These are phyloP conservation scores for Halictus quadricinctus DNA, from an alignment of 2,888 invertebrate genomes.

Conservation along the genomic window DNA sequence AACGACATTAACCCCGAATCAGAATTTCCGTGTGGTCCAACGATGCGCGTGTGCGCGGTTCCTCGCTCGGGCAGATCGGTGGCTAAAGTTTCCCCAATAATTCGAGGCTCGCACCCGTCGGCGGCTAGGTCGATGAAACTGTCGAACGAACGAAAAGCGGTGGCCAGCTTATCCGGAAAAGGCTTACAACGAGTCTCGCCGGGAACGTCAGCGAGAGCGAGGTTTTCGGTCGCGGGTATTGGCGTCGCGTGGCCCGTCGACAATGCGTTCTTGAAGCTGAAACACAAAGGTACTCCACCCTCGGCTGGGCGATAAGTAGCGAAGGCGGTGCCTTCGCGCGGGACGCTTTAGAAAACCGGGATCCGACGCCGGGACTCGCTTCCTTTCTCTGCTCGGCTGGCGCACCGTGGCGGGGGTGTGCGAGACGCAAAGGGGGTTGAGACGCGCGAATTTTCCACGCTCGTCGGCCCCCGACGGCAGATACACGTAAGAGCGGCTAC, in stretches of 20 bases:
- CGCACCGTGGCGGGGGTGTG: not conserved
- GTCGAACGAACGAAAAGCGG: not conserved
- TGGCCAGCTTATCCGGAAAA: constrained; percentile 6
- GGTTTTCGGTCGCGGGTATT: constrained; percentile 31
- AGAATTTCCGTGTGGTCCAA: not conserved
- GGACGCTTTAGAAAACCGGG: constrained; percentile 63
- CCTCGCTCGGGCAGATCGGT: not conserved
- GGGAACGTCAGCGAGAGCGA: constrained; percentile 1
- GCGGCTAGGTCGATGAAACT: not conserved
- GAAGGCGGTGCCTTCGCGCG: constrained; percentile 46
- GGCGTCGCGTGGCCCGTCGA: constrained; percentile 28
- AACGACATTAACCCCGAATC: not conserved
- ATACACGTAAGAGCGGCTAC: constrained; percentile 52
- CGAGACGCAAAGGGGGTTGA: constrained; percentile 21
- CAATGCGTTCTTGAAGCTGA: constrained; percentile 60
- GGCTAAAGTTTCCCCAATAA: not conserved
- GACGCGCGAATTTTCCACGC: constrained; percentile 68
- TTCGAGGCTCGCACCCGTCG: not conserved
- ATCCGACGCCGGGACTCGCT: constrained; percentile 54
- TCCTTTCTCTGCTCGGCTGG: constrained; percentile 33
- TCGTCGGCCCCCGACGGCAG: constrained; percentile 55
- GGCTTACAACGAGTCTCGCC: not conserved
- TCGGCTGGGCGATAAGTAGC: constrained; percentile 45
- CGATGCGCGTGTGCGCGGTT: not conserved
- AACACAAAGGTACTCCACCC: constrained; percentile 56